phyloP scores from a whole-genome alignment of 2,888 invertebrate genomes.

The Ectropis crepuscularia region DNA sequence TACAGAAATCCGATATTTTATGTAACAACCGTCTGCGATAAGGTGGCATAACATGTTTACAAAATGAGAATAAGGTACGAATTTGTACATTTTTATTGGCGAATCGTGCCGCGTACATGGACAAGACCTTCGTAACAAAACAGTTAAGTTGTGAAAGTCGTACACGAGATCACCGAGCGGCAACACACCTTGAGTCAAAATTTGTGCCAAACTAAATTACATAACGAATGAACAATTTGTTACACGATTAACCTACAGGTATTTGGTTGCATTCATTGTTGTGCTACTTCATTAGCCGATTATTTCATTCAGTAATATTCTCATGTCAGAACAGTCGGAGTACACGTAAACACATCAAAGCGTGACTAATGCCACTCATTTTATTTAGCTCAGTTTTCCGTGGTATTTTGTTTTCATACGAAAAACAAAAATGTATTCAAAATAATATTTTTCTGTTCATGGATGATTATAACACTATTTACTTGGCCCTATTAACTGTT shows the following conservation, averaged over 20 bases:
- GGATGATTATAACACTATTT: background rate
- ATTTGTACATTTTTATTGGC: slow-evolving; percentile 45
- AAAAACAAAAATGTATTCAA: slow-evolving; percentile 1
- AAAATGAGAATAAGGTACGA: slow-evolving; percentile 35
- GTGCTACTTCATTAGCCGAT: slow-evolving; percentile 12
- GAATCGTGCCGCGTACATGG: slow-evolving; percentile 51
- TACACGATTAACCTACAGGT: slow-evolving; percentile 28
- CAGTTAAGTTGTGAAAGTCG: slow-evolving; percentile 62
- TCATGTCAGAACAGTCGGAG: slow-evolving; percentile 2
- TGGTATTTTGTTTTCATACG: slow-evolving; percentile 8
- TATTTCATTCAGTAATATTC: slow-evolving; percentile 15
- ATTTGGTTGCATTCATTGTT: slow-evolving; percentile 18
- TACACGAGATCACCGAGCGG: slow-evolving; percentile 52
- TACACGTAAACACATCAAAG: slow-evolving; percentile 16
- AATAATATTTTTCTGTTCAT: slow-evolving; percentile 5
- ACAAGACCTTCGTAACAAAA: slow-evolving; percentile 58
- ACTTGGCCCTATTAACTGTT: background rate
- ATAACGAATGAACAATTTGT: slow-evolving; percentile 46
- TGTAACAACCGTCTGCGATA: slow-evolving; percentile 30
- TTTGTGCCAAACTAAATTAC: slow-evolving; percentile 54
- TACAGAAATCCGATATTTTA: slow-evolving; percentile 48
- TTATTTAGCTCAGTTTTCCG: slow-evolving; percentile 15
- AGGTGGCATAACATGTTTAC: slow-evolving; percentile 33
- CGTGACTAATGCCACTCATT: slow-evolving; percentile 12
- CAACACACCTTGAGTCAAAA: slow-evolving; percentile 55